These are phyloP conservation scores for Danio rerio DNA, from an alignment of 2,113 vertebrate genomes.

Conservation along the genomic window GRCz12tu NC_133185.1:27373001-27373500, in stretches of 20 bases:
- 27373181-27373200: too few relatives aligned
- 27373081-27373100: too few relatives aligned
- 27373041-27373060: too few relatives aligned
- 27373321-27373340: constrained; percentile 98
- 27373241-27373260: not conserved
- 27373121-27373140: too few relatives aligned
- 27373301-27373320: constrained; percentile 98
- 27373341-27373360: constrained; percentile 98
- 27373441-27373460: constrained; percentile 98
- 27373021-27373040: too few relatives aligned
- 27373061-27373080: too few relatives aligned
- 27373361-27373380: constrained; percentile 97
- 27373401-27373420: constrained; percentile 97
- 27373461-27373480: constrained; percentile 92
- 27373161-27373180: too few relatives aligned
- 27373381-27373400: constrained; percentile 98
- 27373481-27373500: constrained; percentile 84
- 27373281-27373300: constrained; percentile 94
- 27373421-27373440: constrained; percentile 97
- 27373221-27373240: not conserved
- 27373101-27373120: too few relatives aligned
- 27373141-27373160: too few relatives aligned
- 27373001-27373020: too few relatives aligned
- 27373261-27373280: constrained; percentile 75
- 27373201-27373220: too few relatives aligned